Percentiles rank a stretch among this genome's conserved stretches.
Conservation (phyloP, 2,797 vertebrate species). For the Oreochromis grahami region DNA sequence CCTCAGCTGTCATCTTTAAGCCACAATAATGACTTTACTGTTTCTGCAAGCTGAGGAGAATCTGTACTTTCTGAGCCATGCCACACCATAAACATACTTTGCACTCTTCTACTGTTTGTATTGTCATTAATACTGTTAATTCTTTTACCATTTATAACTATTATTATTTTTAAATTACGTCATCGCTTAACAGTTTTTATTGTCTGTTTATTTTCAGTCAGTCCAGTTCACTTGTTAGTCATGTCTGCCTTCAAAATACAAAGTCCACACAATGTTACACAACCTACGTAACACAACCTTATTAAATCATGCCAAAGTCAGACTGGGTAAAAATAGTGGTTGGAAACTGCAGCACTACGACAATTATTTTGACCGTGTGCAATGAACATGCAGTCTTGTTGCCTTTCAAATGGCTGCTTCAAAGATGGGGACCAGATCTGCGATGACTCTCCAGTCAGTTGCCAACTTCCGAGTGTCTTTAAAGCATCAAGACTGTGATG, state of each 20-base stretch:
- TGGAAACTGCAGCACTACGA: not conserved
- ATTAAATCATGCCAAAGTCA: not conserved
- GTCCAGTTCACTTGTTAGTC: not conserved
- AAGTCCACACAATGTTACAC: not conserved
- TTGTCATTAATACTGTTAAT: not conserved
- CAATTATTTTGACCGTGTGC: not conserved
- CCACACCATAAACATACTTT: no score
- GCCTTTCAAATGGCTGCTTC: not conserved
- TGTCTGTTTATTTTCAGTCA: not conserved
- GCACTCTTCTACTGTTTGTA: no score
- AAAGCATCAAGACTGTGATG: not conserved
- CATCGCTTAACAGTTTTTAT: not conserved
- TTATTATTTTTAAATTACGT: not conserved
- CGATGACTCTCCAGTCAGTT: not conserved
- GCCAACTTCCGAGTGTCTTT: accelerated
- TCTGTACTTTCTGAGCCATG: not conserved
- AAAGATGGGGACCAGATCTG: not conserved
- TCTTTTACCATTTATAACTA: not conserved
- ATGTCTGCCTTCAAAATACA: not conserved
- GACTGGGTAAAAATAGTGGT: not conserved
- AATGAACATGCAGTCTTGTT: not conserved
- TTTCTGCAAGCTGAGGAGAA: not conserved
- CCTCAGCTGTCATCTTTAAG: not conserved
- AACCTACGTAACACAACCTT: not conserved
- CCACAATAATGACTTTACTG: not conserved